Base-by-base conservation (phyloP, 2,888 invertebrate species). In the Megaustenia siamemsis region DNA sequence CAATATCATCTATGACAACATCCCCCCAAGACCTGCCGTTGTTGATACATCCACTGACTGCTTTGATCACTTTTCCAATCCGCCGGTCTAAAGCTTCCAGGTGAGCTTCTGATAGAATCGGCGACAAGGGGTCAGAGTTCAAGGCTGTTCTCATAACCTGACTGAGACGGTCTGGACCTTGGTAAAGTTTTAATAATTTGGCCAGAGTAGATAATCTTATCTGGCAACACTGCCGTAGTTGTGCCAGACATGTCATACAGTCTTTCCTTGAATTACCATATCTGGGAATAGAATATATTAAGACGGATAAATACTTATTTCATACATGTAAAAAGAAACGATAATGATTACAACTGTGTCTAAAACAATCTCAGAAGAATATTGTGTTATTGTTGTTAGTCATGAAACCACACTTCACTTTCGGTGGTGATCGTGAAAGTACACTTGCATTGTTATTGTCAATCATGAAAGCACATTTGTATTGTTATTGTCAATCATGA, bases 161-260 rank as follows among this genome's bases (percentile, higher is more conserved):
- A 88, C 98, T 97, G 82, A 99, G 95, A 45, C 91, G 90, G 45
- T 91, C 90, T 63, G 94, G 94, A 45, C 94, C 93, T 63, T 88
- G 88, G 89, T 95, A 94, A 73, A 94, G 93, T n/a, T 92, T 90
- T 83, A 98, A 94, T 87, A 99, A 95, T 12, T 96, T 96, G 82
- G 95, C 95, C 60, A 99, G 95, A 0, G 99, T 99, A 40, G 97
- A 96, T 91, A 97, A 97, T 76, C 99, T 95, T 83, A 99, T 96
- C 90, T 97, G 95, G 94, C 99, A 99, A 95, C 99, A 99, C 94
- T 99, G 99, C 88, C 97, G 95, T 78, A 99, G 94, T 0, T 99
- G 99, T 15, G 98, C 98, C 88, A 99, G 95, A 91, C 99, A 99
- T 8, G 85, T 79, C 15, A 82, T 53, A 28, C 53, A 69, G 66